These are phyloP conservation scores for Scartelaos histophorus DNA, from an alignment of 2,113 vertebrate species.

Conservation along the genomic window DNA sequence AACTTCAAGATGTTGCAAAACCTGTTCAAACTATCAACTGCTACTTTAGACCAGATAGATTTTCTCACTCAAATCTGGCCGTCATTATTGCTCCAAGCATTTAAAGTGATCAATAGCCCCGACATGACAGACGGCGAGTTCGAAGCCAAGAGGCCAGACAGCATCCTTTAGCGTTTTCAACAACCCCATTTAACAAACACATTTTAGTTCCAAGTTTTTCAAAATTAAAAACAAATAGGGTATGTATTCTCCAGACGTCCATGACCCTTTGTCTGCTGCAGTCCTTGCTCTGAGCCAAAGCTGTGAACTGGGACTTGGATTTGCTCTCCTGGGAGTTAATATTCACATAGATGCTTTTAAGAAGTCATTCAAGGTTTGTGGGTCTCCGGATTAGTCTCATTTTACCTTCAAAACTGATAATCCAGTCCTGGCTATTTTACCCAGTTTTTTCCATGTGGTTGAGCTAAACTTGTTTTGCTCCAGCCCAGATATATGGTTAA, in stretches of 20 bases:
- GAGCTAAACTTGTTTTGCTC: too few relatives aligned
- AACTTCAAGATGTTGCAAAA: neutral
- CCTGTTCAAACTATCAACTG: neutral
- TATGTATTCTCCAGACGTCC: slow-evolving; percentile 7
- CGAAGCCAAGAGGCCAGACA: neutral
- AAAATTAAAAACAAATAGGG: slow-evolving; percentile 1
- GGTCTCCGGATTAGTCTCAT: neutral
- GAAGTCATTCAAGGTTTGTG: neutral
- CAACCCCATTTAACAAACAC: neutral
- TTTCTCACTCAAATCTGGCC: neutral
- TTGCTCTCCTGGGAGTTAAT: neutral
- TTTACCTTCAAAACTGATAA: neutral
- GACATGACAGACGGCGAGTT: neutral
- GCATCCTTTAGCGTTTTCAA: slow-evolving; percentile 1
- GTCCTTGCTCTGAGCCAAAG: neutral
- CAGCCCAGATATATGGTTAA: too few relatives aligned
- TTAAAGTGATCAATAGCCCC: neutral
- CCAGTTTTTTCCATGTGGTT: too few relatives aligned
- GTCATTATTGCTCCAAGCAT: neutral
- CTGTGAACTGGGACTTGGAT: neutral
- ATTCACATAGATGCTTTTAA: neutral
- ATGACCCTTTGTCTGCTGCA: neutral
- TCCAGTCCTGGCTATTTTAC: neutral
- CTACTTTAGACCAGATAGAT: neutral
- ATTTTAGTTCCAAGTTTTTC: slow-evolving; percentile 6